A percentile compares a stretch with the other conserved stretches of the same genome.
These are phyloP conservation scores for Tetragnatha montana DNA, from an alignment of 2,888 invertebrate genomes.

Conservation along the genomic window DNA sequence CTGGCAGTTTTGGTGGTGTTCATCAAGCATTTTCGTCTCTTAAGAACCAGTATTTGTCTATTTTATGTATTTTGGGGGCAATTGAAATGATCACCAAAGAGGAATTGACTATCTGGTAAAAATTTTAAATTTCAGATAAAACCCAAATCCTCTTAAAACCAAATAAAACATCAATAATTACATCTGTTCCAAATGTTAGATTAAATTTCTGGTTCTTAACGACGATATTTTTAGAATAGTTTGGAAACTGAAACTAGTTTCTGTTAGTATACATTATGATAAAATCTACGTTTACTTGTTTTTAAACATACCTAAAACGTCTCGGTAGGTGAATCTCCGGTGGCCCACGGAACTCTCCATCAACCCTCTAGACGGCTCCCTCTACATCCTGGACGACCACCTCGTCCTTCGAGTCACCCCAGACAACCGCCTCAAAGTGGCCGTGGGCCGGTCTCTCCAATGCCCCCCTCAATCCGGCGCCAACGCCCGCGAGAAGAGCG, in stretches of 20 bases:
- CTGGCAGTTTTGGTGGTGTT: too few species aligned
- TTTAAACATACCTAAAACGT: not conserved
- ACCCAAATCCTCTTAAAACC: too few species aligned
- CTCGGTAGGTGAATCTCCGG: constrained; percentile 87
- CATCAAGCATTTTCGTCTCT: too few species aligned
- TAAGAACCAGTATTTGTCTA: too few species aligned
- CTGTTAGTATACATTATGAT: not conserved
- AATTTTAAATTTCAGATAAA: too few species aligned
- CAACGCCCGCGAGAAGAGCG: constrained; percentile 53
- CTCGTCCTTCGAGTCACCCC: constrained; percentile 92
- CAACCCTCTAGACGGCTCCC: constrained; percentile 93
- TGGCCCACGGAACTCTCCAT: constrained; percentile 97
- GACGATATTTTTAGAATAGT: too few species aligned
- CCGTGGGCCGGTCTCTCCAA: constrained; percentile 95
- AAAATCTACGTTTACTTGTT: not conserved
- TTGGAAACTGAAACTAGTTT: not conserved
- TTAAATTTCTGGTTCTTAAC: too few species aligned
- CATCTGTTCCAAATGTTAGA: too few species aligned
- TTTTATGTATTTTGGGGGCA: too few species aligned
- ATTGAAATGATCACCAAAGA: too few species aligned
- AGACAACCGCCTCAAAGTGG: constrained; percentile 87
- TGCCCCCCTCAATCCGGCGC: constrained; percentile 81
- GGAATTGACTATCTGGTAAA: too few species aligned
- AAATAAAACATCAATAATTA: too few species aligned
- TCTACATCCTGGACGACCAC: constrained; percentile 96